Percentiles rank a stretch among this genome's conserved stretches.
phyloP scores from a whole-genome alignment of 92 coral and sea anemone genomes.

The Montipora capitata region DNA sequence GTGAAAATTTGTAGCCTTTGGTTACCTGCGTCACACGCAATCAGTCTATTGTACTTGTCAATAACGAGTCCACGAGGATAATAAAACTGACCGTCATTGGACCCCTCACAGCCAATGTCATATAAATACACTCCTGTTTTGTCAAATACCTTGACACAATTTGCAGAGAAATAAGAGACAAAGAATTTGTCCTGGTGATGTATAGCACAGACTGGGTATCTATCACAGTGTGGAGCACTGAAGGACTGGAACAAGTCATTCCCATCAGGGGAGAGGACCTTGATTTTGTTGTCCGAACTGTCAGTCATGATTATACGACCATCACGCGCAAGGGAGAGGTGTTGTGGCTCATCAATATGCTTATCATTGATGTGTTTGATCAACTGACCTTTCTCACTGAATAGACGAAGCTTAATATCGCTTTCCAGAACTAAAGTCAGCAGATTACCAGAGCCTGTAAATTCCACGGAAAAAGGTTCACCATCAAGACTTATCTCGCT shows the following conservation, averaged over 20 bases:
- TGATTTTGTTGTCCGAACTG: not conserved
- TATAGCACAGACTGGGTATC: too few relatives aligned
- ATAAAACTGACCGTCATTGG: conserved; percentile 4
- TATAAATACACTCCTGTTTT: not conserved
- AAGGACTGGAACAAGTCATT: conserved; percentile 11
- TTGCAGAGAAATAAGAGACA: too few relatives aligned
- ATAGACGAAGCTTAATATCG: conserved; percentile 3
- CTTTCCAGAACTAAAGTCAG: not conserved
- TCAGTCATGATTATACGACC: conserved; percentile 21
- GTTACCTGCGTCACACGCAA: conserved; percentile 50
- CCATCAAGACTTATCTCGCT: not conserved
- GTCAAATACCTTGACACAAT: too few relatives aligned
- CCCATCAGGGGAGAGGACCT: conserved; percentile 31
- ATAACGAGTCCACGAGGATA: conserved; percentile 64
- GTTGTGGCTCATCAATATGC: not conserved
- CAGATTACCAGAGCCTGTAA: not conserved
- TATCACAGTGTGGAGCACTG: conserved; percentile 12
- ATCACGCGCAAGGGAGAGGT: conserved; percentile 5
- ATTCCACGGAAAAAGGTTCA: not conserved
- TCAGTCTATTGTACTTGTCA: conserved; percentile 62
- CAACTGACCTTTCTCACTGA: conserved; percentile 64
- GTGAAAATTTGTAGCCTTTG: conserved; percentile 44
- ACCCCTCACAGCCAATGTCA: not conserved
- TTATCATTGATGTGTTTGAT: conserved; percentile 43
- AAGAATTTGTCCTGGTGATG: too few relatives aligned